A percentile compares a stretch with the other conserved stretches of the same genome.
Conservation (phyloP, 2,888 invertebrate species). For the Arge pagana region DNA sequence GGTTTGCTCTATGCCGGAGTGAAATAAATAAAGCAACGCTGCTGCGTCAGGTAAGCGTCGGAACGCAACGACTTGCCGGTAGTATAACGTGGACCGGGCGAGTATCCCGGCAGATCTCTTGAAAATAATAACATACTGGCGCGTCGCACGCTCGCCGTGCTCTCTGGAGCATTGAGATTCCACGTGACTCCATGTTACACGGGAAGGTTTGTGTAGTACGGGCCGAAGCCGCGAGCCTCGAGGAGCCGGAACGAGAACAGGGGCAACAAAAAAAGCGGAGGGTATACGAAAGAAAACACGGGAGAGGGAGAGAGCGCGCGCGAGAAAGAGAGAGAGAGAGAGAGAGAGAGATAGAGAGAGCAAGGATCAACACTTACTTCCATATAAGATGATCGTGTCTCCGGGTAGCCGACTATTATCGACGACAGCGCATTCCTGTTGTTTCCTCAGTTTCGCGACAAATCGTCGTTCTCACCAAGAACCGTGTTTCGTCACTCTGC, state of each 20-base stretch:
- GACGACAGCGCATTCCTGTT: no score
- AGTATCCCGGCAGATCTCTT: no score
- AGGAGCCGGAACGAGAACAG: neutral
- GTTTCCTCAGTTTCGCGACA: no score
- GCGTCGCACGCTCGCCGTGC: constrained; percentile 1
- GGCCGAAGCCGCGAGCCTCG: neutral
- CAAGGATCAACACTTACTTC: constrained; percentile 37
- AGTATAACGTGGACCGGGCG: no score
- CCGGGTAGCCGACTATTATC: constrained; percentile 23
- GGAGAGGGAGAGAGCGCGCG: neutral
- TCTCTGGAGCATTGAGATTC: constrained; percentile 6
- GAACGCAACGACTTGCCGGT: no score
- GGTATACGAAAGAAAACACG: neutral
- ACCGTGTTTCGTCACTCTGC: no score
- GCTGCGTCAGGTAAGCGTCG: no score
- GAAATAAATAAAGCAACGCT: no score
- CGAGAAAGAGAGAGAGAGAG: neutral
- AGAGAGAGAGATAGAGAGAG: neutral
- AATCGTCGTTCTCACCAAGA: no score
- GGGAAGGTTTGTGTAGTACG: no score
- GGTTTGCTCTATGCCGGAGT: no score
- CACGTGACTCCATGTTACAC: constrained; percentile 9
- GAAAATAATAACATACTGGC: constrained; percentile 11
- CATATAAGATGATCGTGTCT: constrained; percentile 34
- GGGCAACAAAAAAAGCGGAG: neutral